These are phyloP conservation scores for Gobius niger DNA, from an alignment of 2,113 vertebrate genomes.

Conservation along the genomic window DNA sequence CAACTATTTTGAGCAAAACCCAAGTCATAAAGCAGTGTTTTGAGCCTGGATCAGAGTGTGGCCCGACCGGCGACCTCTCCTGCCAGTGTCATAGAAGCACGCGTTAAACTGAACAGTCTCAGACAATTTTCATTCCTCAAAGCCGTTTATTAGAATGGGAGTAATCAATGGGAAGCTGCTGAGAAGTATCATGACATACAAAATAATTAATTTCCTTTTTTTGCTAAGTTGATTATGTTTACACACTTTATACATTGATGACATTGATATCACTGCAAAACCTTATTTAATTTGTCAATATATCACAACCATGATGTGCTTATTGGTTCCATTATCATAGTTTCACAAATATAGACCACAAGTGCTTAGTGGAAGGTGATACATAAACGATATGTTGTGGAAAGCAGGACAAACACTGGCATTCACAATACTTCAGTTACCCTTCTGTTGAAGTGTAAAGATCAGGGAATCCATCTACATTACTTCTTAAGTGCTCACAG, in stretches of 20 bases:
- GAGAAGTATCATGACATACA: neutral
- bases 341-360: too few species aligned
- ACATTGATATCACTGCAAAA: too few species aligned
- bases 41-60: constrained; percentile 8
- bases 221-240: too few species aligned
- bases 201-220: neutral
- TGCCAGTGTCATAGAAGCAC: constrained; percentile 45
- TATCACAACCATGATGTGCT: too few species aligned
- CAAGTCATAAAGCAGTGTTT: constrained; percentile 15
- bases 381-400: neutral
- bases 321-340: too few species aligned
- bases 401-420: neutral
- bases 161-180: neutral
- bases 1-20: constrained; percentile 51
- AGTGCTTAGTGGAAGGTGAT: too few species aligned
- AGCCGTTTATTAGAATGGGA: constrained; percentile 49
- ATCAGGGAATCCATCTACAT: neutral
- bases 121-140: constrained; percentile 37
- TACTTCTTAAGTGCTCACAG: constrained; percentile 1
- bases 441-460: neutral
- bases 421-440: neutral
- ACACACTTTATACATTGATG: too few species aligned
- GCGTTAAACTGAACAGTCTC: constrained; percentile 38
- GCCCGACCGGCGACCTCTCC: constrained; percentile 29
- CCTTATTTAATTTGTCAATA: too few species aligned